These are phyloP conservation scores for Melanotaenia parkinsoni DNA, from an alignment of 2,797 vertebrate genomes.

Conservation along the genomic window DNA sequence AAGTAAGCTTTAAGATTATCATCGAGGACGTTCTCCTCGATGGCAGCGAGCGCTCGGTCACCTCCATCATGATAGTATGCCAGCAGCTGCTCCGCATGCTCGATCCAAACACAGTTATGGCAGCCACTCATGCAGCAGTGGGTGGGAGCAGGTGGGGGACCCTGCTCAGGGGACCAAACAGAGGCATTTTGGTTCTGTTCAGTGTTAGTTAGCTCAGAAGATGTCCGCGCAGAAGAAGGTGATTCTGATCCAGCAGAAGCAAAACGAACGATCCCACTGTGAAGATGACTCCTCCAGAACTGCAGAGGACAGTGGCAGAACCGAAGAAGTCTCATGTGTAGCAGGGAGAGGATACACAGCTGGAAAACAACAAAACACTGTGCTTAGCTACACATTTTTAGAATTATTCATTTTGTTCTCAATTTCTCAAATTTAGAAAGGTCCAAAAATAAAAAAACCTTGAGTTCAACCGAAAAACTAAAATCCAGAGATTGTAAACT, in stretches of 20 bases:
- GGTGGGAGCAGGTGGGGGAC: constrained; percentile 79
- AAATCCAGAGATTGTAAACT: too few species aligned
- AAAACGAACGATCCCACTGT: not conserved
- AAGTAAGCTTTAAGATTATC: constrained; percentile 92
- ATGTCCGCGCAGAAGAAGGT: not conserved
- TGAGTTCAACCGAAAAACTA: too few species aligned
- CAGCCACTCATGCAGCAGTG: constrained; percentile 97
- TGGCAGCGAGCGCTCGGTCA: constrained; percentile 80
- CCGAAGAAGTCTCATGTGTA: constrained; percentile 9
- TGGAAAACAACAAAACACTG: constrained; percentile 34
- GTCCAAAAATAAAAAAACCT: too few species aligned
- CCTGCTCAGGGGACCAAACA: constrained; percentile 9
- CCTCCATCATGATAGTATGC: constrained; percentile 85
- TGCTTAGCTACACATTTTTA: too few species aligned
- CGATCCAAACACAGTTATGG: constrained; percentile 93
- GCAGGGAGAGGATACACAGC: constrained; percentile 55
- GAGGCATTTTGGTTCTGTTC: not conserved
- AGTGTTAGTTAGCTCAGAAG: constrained; percentile 6
- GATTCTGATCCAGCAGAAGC: constrained; percentile 20
- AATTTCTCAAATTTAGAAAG: too few species aligned
- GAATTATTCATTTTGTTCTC: too few species aligned
- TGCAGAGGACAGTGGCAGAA: constrained; percentile 6
- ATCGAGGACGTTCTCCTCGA: constrained; percentile 88
- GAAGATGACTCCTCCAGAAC: constrained; percentile 11
- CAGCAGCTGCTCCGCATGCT: constrained; percentile 87